Base-by-base conservation (phyloP, 2,888 invertebrate species). In the Sicus ferrugineus region DNA sequence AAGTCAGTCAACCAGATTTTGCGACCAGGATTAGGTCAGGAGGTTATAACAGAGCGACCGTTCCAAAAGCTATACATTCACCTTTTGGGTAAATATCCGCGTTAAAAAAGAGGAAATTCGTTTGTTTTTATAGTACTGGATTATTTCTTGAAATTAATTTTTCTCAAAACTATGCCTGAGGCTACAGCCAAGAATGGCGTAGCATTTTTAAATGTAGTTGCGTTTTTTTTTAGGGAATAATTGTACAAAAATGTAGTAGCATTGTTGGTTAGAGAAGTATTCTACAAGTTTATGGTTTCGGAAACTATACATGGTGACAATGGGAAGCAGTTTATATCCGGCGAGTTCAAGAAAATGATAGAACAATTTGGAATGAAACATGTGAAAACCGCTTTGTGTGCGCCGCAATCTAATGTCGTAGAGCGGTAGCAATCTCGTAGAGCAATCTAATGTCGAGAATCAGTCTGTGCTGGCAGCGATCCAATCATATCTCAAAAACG, bases 61-160 rank as follows among this genome's bases (percentile, higher is more conserved):
- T 70, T 72, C n/a, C 67, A 73, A 31, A 67, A 68, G 34, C 16
- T 73, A 0, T 69, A 70, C n/a, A 70, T 73, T 3, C 72, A 72
- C 54, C 46, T 62, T 28, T 16, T 62, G 26, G 62, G 62, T 2
- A 62, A 62, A 46, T 63, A 63, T 30, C 16, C 31, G 9, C 26
- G 46, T 6, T 63, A 48, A 3, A 63, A 48, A 30, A n/a, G 23
- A 19, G 50, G 50, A 7, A 52, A 52, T 11, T 19, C 19, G n/a
- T 52, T 21, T 52, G 11, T 52, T 5, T 52, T n/a, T 23, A 21
- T 52, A 21, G 50, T 52, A 23, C 11, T 52, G 11, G 50, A 52
- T 23, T 2, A 52, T 19, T 52, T 52, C 7, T 7, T 23, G 11
- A 52, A 52, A 19, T 19, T 52, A 7, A 11, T 19, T n/a, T n/a